Evolutionary conservation across 2,113 vertebrate species (phyloP).

Genomic region (Perca schrenkii): DNA sequence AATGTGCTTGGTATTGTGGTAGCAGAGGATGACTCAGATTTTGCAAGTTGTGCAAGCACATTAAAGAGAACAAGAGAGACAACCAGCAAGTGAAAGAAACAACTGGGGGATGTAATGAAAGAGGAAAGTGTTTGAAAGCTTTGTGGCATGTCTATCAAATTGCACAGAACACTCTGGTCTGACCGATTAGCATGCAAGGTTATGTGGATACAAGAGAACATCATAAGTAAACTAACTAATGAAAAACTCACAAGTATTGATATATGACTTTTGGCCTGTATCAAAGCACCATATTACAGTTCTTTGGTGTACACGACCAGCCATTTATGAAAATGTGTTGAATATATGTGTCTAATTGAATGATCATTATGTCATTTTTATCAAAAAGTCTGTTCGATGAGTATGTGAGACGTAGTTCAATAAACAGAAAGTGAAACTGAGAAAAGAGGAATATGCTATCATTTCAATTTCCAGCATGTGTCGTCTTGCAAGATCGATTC

Average conservation of each 20-base stretch:
- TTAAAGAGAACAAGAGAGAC: constrained; percentile 50
- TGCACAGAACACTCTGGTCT: constrained; percentile 16
- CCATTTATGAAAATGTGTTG: neutral
- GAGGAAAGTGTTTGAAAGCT: constrained; percentile 35
- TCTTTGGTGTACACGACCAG: too few relatives aligned
- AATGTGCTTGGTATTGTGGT: too few relatives aligned
- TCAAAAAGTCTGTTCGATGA: neutral
- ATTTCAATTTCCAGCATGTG: constrained; percentile 36
- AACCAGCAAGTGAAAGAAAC: constrained; percentile 30
- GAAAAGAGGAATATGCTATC: constrained; percentile 2
- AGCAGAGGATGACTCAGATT: too few relatives aligned
- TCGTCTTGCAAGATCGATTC: constrained; percentile 36
- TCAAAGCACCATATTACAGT: neutral
- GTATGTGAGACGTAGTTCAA: neutral
- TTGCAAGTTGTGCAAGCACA: neutral
- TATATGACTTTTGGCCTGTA: too few relatives aligned
- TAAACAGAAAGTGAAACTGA: neutral
- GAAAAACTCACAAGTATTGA: neutral
- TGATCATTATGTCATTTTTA: neutral
- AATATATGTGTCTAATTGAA: neutral
- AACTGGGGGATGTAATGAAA: constrained; percentile 25
- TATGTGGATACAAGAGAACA: neutral
- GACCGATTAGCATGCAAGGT: constrained; percentile 6
- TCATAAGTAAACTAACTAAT: neutral
- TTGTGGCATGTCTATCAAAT: neutral